A percentile compares a stretch with the other conserved stretches of the same genome.
Conservation (phyloP, 35 echinoderm and acorn worm species). For the Hemicentrotus pulcherrimus region DNA sequence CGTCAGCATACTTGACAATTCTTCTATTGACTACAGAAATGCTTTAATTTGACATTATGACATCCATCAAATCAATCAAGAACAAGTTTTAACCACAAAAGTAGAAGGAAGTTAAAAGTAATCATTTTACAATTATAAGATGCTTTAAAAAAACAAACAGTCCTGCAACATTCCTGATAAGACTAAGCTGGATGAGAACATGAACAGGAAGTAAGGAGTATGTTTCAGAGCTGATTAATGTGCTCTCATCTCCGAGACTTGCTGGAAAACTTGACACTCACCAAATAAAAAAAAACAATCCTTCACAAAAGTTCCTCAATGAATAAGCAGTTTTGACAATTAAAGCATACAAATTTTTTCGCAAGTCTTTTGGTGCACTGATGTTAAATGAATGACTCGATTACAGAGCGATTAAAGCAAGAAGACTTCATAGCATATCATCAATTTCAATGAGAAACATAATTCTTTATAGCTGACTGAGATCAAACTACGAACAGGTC, state of each 20-base stretch:
- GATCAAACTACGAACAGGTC: background rate
- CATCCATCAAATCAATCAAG: background rate
- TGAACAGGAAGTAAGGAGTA: background rate
- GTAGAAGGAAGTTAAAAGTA: background rate
- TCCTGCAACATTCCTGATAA: background rate
- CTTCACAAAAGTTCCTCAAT: background rate
- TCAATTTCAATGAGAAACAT: background rate
- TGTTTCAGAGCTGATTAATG: background rate
- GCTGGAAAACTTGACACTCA: background rate
- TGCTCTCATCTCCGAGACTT: background rate
- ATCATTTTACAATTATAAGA: background rate
- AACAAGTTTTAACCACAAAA: background rate
- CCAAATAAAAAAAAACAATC: background rate
- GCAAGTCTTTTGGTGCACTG: background rate
- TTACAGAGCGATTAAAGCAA: background rate
- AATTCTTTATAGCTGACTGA: background rate
- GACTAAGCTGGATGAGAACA: background rate
- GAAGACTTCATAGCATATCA: background rate
- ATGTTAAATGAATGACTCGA: background rate
- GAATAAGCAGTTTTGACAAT: background rate
- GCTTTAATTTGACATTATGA: background rate
- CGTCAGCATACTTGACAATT: background rate
- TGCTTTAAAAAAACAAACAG: background rate
- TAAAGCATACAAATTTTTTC: background rate
- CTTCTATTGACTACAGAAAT: background rate